These are phyloP conservation scores for Anthopleura xanthogrammica DNA, from an alignment of 92 coral and sea anemone genomes.

Conservation along the genomic window DNA sequence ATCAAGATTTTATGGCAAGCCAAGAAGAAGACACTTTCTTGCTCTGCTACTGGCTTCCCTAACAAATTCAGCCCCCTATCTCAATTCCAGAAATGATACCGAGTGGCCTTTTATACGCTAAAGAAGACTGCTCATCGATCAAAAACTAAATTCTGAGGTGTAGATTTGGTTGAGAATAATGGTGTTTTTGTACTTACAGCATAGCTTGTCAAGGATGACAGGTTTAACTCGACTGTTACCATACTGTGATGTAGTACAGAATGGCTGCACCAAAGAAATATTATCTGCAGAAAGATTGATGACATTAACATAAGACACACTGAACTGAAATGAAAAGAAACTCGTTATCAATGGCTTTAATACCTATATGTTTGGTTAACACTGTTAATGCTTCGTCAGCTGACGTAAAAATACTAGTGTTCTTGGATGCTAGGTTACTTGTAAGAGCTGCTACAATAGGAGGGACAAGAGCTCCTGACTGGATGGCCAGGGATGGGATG, in stretches of 20 bases:
- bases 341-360: neutral
- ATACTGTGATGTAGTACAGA: constrained; percentile 79
- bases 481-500: constrained; percentile 68
- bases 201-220: constrained; percentile 66
- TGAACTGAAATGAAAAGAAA: neutral
- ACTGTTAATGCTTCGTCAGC: constrained; percentile 78
- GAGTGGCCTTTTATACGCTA: too few species aligned
- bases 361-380: constrained; percentile 77
- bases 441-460: constrained; percentile 80
- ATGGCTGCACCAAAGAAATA: constrained; percentile 82
- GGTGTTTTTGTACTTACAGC: constrained; percentile 26
- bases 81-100: too few species aligned
- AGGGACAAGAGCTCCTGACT: constrained; percentile 71
- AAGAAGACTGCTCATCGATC: too few species aligned
- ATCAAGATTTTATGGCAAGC: too few species aligned
- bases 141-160: too few species aligned
- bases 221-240: constrained; percentile 87
- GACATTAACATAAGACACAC: neutral
- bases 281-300: constrained; percentile 56
- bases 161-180: too few species aligned
- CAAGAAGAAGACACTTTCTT: too few species aligned
- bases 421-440: constrained; percentile 91
- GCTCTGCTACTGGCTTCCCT: too few species aligned
- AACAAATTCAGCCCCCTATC: too few species aligned
- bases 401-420: constrained; percentile 64